These are phyloP conservation scores for Drosophila anomalata DNA, from an alignment of 2,888 invertebrate genomes.

Conservation along the genomic window DNA sequence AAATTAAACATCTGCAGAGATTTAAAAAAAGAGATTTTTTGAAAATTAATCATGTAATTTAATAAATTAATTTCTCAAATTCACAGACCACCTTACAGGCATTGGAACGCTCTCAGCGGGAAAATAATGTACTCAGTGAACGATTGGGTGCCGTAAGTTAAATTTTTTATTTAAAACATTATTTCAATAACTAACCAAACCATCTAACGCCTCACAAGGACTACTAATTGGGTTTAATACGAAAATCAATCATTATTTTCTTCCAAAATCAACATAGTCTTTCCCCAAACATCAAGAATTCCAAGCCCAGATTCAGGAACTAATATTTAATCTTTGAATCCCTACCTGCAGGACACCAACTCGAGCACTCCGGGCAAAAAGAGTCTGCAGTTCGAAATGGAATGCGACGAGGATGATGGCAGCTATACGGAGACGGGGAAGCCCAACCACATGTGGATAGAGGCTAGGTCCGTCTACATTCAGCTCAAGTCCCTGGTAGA, in stretches of 20 bases:
- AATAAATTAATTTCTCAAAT: slow-evolving; percentile 2
- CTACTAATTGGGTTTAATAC: background rate
- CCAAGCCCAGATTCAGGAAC: background rate
- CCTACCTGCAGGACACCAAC: slow-evolving; percentile 72
- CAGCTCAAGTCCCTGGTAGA: slow-evolving; percentile 89
- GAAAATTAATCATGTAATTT: background rate
- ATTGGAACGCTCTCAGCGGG: slow-evolving; percentile 89
- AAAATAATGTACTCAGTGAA: slow-evolving; percentile 89
- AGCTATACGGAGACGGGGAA: slow-evolving; percentile 83
- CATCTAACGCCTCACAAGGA: slow-evolving; percentile 11
- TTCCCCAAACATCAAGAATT: slow-evolving; percentile 5
- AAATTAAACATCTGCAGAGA: background rate
- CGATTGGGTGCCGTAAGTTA: slow-evolving; percentile 87
- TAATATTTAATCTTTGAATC: slow-evolving; percentile 4
- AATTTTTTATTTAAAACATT: background rate
- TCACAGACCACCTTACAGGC: slow-evolving; percentile 87
- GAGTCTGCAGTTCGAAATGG: slow-evolving; percentile 96
- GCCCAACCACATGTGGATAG: slow-evolving; percentile 86
- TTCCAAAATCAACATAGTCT: background rate
- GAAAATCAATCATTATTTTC: background rate
- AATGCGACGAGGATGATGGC: slow-evolving; percentile 89
- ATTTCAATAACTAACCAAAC: slow-evolving; percentile 7
- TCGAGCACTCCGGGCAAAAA: slow-evolving; percentile 83
- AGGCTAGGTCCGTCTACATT: slow-evolving; percentile 89
- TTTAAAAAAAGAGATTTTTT: background rate